Base-by-base conservation (phyloP, 1,140 invertebrate species). In the Drosophila ironensis region DNA sequence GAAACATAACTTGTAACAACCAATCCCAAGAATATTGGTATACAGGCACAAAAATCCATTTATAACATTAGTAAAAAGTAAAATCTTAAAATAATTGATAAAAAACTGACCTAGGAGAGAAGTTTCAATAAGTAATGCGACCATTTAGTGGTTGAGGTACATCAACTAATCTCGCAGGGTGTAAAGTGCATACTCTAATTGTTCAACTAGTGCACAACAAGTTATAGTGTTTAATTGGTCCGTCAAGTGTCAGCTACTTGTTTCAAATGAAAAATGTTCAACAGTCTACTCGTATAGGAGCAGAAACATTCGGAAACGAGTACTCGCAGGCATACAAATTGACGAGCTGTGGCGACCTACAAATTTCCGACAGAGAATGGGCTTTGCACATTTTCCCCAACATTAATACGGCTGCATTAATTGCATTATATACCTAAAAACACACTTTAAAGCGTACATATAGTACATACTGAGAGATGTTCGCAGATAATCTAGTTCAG, bases 361-460 rank as follows among this genome's bases (percentile, higher is more conserved):
- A 63, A 60, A 59, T 11, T 45, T 44, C 19, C 8, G 12, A 11
- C 28, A 60, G 25, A 57, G 40, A 60, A 35, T 38, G 17, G 25
- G 38, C 28, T 45, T 25, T 44, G 54, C 63, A 57, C 64, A 46
- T 47, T 61, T 64, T 40, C 19, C 45, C 25, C 44, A 6, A 16
- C 44, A 50, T 51, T 27, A 63, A 50, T 57, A 46, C 44, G 37
- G 51, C 66, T 69, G 66, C 66, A 54, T 68, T 69, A 69, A 69
- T 69, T 69, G 30, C 66, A 69, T 48, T 69, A 69, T 69, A 17
- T 63, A 47, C 30, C 57, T 61, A 38, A 33, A 56, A 33, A 38
- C 33, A 22, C 30, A 48, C 41, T 63, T 61, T 11, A 22, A 7
- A 19, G 17, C 8, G 33, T 25, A 9, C 4, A 8, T 25, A 42